phyloP scores from a whole-genome alignment of 2,888 invertebrate species.

The Druceiella hillmani region DNA sequence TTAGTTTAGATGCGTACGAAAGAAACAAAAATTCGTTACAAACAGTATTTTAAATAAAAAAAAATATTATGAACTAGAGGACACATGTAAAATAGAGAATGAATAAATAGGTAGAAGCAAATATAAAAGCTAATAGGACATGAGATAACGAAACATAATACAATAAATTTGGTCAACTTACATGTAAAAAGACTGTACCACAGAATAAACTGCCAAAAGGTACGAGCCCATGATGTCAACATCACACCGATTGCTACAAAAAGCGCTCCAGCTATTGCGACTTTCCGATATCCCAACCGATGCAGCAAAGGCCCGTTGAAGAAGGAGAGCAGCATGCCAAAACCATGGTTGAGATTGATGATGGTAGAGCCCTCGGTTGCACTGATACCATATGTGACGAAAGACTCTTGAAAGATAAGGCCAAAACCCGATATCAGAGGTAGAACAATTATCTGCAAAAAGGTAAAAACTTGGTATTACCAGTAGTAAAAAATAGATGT shows the following conservation, averaged over 20 bases:
- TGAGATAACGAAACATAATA: too few relatives aligned
- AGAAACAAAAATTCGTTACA: too few relatives aligned
- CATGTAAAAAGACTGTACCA: conserved; percentile 65
- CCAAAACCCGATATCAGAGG: conserved; percentile 61
- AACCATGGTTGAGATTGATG: conserved; percentile 60
- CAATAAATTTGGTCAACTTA: conserved; percentile 40
- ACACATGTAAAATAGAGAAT: too few relatives aligned
- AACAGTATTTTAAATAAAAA: too few relatives aligned
- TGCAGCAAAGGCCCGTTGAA: conserved; percentile 59
- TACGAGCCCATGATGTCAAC: conserved; percentile 50
- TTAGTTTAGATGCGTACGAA: too few relatives aligned
- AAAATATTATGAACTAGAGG: too few relatives aligned
- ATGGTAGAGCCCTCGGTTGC: conserved; percentile 59
- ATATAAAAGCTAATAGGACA: too few relatives aligned
- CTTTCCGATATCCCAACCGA: conserved; percentile 59
- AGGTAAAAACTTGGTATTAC: conserved; percentile 8
- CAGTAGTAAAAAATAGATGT: too few relatives aligned
- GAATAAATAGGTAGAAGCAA: too few relatives aligned
- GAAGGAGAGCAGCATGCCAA: conserved; percentile 61
- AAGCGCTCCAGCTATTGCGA: conserved; percentile 52
- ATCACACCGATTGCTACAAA: conserved; percentile 54
- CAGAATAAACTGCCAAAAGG: conserved; percentile 55
- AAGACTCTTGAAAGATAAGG: conserved; percentile 60
- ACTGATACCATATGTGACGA: conserved; percentile 49
- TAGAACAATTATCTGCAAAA: conserved; percentile 45